Percentiles rank a stretch among this genome's conserved stretches.
These are phyloP conservation scores for Corapipo altera DNA, from an alignment of 2,113 vertebrate species.

Conservation along the genomic window DNA sequence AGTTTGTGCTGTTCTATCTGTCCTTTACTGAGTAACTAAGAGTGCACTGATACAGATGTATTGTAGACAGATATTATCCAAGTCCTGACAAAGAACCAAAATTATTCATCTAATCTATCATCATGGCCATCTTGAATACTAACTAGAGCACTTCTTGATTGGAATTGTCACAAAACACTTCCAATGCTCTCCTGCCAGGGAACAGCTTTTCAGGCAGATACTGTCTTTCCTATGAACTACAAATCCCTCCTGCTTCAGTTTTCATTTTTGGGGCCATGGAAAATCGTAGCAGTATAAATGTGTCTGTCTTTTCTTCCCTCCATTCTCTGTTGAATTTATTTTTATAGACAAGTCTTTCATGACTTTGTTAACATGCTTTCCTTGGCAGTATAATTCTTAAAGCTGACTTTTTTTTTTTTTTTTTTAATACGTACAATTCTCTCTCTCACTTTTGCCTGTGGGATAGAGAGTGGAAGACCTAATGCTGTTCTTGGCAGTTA, in stretches of 20 bases:
- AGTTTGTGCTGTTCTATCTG: constrained; percentile 18
- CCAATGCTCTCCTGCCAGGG: constrained; percentile 30
- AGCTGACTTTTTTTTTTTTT: neutral
- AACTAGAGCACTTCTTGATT: constrained; percentile 67
- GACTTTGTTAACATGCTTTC: neutral
- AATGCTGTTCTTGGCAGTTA: neutral
- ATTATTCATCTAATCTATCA: constrained; percentile 70
- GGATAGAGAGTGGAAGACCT: neutral
- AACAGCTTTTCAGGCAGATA: constrained; percentile 41
- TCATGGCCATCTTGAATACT: constrained; percentile 56
- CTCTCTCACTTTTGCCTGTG: neutral
- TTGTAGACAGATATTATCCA: constrained; percentile 44
- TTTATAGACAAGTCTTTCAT: neutral
- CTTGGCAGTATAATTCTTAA: neutral
- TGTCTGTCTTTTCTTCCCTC: neutral
- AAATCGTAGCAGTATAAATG: constrained; percentile 8
- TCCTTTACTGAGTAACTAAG: constrained; percentile 55
- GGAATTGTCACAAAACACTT: constrained; percentile 65
- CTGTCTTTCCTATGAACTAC: constrained; percentile 18
- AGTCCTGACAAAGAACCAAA: constrained; percentile 62
- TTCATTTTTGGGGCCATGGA: constrained; percentile 3
- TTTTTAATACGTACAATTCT: neutral
- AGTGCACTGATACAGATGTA: constrained; percentile 57
- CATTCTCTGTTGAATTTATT: neutral
- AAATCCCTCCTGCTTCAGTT: neutral